Conservation (phyloP, 30 jellyfish, hydroid and myxozoan species). For the Nemopilema nomurai region DNA sequence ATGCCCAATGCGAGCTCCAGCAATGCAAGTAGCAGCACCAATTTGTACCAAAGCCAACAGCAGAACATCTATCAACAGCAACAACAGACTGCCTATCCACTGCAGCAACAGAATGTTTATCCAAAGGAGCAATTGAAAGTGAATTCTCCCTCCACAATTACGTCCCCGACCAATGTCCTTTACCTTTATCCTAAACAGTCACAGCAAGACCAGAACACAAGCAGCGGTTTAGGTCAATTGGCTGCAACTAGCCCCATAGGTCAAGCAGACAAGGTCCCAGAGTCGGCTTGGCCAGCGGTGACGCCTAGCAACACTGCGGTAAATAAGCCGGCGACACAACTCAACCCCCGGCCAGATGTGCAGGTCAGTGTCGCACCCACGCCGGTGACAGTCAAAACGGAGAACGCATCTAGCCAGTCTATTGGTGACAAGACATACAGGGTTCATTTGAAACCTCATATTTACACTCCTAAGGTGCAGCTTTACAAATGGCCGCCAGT, state of each 20-base stretch:
- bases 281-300: constrained; percentile 12
- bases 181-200: not conserved
- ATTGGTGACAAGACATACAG: not conserved
- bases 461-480: constrained; percentile 53
- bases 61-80: not conserved
- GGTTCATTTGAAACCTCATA: constrained; percentile 16
- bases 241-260: not conserved
- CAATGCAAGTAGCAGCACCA: not conserved
- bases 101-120: not conserved
- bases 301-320: not conserved
- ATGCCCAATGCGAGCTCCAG: not conserved
- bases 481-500: constrained; percentile 63
- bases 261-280: not conserved
- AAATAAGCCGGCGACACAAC: not conserved
- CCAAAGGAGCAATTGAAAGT: not conserved
- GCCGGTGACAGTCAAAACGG: not conserved
- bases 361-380: not conserved
- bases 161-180: not conserved
- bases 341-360: not conserved
- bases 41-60: not conserved
- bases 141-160: not conserved
- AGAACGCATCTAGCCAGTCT: not conserved
- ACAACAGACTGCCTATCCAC: not conserved
- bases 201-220: not conserved
- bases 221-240: not conserved